Conservation (phyloP, 2,888 invertebrate genomes). For the Melanargia galathea region DNA sequence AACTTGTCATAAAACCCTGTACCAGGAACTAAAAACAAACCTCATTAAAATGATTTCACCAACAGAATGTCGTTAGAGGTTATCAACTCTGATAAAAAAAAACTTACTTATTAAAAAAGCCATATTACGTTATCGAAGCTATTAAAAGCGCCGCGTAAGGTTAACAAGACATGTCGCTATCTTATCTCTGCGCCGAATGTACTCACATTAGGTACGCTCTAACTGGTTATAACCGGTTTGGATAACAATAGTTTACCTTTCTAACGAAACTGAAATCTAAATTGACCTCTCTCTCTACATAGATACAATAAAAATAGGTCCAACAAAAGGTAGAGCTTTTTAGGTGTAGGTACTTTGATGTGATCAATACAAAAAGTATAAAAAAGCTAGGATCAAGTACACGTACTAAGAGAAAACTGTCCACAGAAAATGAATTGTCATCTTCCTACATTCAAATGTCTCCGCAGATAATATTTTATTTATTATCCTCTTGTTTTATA, state of each 20-base stretch:
- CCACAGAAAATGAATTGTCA: too few relatives aligned
- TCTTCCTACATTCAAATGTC: too few relatives aligned
- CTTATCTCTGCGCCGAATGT: slow-evolving; percentile 25
- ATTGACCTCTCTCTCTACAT: too few relatives aligned
- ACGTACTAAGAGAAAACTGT: too few relatives aligned
- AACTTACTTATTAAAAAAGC: slow-evolving; percentile 15
- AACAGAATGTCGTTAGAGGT: slow-evolving; percentile 1
- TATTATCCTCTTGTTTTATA: too few relatives aligned
- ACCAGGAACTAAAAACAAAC: slow-evolving; percentile 8
- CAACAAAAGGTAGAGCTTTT: too few relatives aligned
- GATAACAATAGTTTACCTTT: not conserved
- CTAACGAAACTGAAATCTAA: not conserved
- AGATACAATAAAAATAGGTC: too few relatives aligned
- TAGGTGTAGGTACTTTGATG: too few relatives aligned
- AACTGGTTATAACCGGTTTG: slow-evolving; percentile 6
- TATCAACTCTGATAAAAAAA: slow-evolving; percentile 20
- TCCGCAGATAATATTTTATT: too few relatives aligned
- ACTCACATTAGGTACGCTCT: slow-evolving; percentile 11
- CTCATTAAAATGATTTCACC: slow-evolving; percentile 8
- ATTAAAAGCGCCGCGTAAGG: slow-evolving; percentile 26
- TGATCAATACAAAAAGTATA: too few relatives aligned
- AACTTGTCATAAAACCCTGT: not conserved
- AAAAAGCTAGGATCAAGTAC: too few relatives aligned
- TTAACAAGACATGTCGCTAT: slow-evolving; percentile 23
- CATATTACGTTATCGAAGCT: slow-evolving; percentile 14